A percentile compares a stretch with the other conserved stretches of the same genome.
Conservation (phyloP, 2,888 invertebrate species). For the Branchipolynoe longqiensis region DNA sequence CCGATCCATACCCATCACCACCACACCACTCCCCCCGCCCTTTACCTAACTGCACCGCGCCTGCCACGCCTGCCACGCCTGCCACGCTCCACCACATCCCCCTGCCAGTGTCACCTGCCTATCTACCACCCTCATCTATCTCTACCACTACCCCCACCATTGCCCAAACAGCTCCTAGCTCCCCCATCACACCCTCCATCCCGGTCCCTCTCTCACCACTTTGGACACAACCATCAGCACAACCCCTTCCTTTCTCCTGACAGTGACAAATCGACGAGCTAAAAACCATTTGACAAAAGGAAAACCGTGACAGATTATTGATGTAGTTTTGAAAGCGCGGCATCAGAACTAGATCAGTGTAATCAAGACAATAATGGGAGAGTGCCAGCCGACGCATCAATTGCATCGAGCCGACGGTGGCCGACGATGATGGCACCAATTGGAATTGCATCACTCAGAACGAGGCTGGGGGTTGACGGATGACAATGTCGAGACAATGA, state of each 20-base stretch:
- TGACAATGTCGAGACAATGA: constrained; percentile 51
- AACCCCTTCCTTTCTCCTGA: no score
- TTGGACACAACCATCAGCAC: no score
- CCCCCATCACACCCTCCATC: background rate
- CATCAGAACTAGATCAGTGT: constrained; percentile 56
- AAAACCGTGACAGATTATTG: constrained; percentile 49
- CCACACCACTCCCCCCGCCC: no score
- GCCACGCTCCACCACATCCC: no score
- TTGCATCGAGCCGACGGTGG: background rate
- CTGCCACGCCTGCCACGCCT: no score
- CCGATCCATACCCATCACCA: no score
- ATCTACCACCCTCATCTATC: no score
- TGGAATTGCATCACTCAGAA: constrained; percentile 50
- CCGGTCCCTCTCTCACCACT: background rate
- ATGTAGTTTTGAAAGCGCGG: constrained; percentile 53
- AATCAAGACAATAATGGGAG: constrained; percentile 52
- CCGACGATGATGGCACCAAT: constrained; percentile 44
- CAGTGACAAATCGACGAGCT: constrained; percentile 39
- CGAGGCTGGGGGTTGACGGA: constrained; percentile 22
- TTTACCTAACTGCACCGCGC: no score
- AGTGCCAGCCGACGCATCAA: constrained; percentile 27
- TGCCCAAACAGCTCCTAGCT: no score
- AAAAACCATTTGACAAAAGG: constrained; percentile 55
- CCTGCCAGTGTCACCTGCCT: no score
- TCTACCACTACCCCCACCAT: no score